Base-by-base conservation (phyloP, 1,140 invertebrate genomes). In the Acromyrmex echinatior region DNA sequence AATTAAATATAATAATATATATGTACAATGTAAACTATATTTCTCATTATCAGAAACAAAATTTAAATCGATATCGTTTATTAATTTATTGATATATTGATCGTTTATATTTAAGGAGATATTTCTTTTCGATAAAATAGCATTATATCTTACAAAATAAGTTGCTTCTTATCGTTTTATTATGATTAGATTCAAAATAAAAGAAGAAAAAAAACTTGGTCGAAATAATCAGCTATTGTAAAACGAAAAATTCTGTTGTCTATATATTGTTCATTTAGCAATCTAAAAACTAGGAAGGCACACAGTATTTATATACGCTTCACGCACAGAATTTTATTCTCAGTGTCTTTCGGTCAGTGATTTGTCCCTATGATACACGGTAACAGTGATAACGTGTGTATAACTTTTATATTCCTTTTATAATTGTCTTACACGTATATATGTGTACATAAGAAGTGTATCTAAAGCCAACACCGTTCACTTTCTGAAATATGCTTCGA, bases 361-460 rank as follows among this genome's bases (percentile, higher is more conserved):
- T 82, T 76, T 35, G 21, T 80, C 58, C n/a, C 73, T 86, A 53
- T 74, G 45, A 87, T 88, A 91, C 74, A 56, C 78, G 81, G 51
- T 63, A 91, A 91, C 79, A 85, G 39, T 91, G 86, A 87, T 86
- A 91, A 91, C 60, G 84, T 71, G 39, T 87, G 49, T 51, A 84
- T 49, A 90, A 71, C 28, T 79, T 86, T 56, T 88, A 86, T 86
- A 51, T 51, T 63, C 16, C 49, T 31, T 89, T 5, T 51, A 68
- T 89, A 80, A 86, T 87, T 91, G 51, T 70, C 12, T 73, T 86
- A 87, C 62, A 56, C 62, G 60, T 86, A 73, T 85, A 66, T 87
- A 85, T 25, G 51, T 73, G 79, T 79, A 88, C 12, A 53, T 76
- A 62, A 84, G 35, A 73, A 87, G 53, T 86, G 21, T 86, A 78